Base-by-base conservation (phyloP, 2,113 vertebrate genomes). In the Catharus bicknelli region DNA sequence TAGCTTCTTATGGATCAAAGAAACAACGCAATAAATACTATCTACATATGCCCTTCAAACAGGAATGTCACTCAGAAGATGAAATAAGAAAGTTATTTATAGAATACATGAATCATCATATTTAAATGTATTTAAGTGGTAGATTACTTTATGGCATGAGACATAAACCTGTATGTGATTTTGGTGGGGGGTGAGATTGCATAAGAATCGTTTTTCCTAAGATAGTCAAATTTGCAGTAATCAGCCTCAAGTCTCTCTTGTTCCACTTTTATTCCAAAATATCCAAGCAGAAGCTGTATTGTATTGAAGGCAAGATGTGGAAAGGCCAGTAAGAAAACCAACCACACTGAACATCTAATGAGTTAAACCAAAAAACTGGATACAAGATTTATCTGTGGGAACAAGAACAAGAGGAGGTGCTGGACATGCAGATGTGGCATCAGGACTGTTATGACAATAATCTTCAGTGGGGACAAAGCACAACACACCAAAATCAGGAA, bases 71-170 rank as follows among this genome's bases (percentile, higher is more conserved):
- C 25, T 84, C 62, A 70, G 50, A 84, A 83, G 67, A 84, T 20
- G 78, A 77, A 95, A 83, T 34, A 88, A 79, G 42, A 18, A 84
- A 87, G 42, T 62, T 88, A 81, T 72, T 90, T 90, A 84, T 64
- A 82, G 42, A 11, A 64, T 21, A 73, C 0, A 6, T 58, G 79
- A 68, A 87, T 75, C 55, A 94, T 14, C 18, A 15, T 42, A 86
- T 83, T 88, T 74, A 93, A 86, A 86, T 72, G 29, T 11, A 38
- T 38, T 38, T 38, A 38, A 38, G 10, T 38, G 38, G 62, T 17
- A 88, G 25, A 67, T 59, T 67, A 82, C 21, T 63, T 78, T 26
- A 70, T 42, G 32, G 36, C 14, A 86, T 23, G 57, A 88, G 17
- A 75, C 23, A 23, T 16, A 77, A 75, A 26, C 14, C 20, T 72